phyloP scores from a whole-genome alignment of 2,113 vertebrate species.

The Chitala chitala region DNA sequence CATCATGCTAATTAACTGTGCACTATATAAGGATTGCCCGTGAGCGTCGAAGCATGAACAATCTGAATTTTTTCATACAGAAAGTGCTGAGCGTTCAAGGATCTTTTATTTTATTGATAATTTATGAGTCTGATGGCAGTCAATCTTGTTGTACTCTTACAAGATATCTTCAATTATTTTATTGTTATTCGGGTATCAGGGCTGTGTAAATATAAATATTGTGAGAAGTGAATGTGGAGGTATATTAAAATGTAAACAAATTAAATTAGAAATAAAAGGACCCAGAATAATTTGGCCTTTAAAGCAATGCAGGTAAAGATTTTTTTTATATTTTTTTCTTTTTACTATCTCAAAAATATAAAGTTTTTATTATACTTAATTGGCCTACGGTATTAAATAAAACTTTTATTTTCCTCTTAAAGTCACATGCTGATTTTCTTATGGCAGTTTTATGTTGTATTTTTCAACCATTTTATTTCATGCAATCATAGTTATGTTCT shows the following conservation, averaged over 20 bases:
- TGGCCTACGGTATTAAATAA: slow-evolving; percentile 72
- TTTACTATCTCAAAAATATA: slow-evolving; percentile 77
- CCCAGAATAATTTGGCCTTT: slow-evolving; percentile 56
- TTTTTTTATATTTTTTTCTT: slow-evolving; percentile 53
- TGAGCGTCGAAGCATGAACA: neutral
- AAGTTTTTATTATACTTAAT: slow-evolving; percentile 61
- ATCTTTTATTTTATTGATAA: neutral
- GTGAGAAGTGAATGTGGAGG: slow-evolving; percentile 2
- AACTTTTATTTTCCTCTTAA: slow-evolving; percentile 52
- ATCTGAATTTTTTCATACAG: neutral
- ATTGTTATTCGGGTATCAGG: neutral
- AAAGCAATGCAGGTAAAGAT: slow-evolving; percentile 69
- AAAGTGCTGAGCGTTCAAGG: neutral
- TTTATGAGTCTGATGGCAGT: neutral
- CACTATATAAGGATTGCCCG: neutral
- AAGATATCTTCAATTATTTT: neutral
- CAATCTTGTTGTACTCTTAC: neutral
- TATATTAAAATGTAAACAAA: slow-evolving; percentile 20
- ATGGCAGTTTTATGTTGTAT: slow-evolving; percentile 69
- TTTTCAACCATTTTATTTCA: slow-evolving; percentile 50
- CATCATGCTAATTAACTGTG: neutral
- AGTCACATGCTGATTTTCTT: slow-evolving; percentile 69
- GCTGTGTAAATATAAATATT: neutral
- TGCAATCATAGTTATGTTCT: slow-evolving; percentile 70
- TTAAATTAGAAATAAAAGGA: slow-evolving; percentile 31